phyloP scores from a whole-genome alignment of 2,113 vertebrate genomes.

The Gallinago paraguaiae region DNA sequence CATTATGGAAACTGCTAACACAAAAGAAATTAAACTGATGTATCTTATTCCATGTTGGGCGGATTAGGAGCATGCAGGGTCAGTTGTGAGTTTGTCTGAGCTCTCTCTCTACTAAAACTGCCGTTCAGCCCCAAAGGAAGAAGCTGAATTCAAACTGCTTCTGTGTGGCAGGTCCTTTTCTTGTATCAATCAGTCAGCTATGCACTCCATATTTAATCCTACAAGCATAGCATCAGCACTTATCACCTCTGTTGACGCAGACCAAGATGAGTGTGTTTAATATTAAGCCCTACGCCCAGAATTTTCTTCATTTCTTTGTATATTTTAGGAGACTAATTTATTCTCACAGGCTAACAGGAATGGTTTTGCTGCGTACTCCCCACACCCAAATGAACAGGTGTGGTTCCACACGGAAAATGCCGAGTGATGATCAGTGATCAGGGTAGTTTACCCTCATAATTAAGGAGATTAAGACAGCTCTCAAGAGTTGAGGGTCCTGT shows the following conservation, averaged over 20 bases:
- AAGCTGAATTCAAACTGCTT: neutral
- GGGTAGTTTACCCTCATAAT: neutral
- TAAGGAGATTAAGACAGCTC: neutral
- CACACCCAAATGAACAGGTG: neutral
- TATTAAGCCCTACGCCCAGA: neutral
- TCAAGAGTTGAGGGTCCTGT: neutral
- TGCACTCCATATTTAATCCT: neutral
- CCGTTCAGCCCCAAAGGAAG: neutral
- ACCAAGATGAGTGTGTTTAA: neutral
- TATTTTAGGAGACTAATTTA: neutral
- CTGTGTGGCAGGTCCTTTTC: neutral
- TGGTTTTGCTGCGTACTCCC: neutral
- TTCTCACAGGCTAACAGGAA: neutral
- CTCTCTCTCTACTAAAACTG: neutral
- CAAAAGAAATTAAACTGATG: neutral
- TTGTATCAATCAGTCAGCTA: neutral
- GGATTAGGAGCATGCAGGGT: neutral
- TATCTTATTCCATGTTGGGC: neutral
- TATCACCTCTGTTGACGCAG: neutral
- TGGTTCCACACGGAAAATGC: neutral
- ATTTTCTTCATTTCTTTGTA: neutral
- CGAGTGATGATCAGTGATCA: neutral
- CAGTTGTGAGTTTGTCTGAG: neutral
- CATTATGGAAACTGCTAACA: neutral
- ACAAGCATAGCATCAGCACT: neutral